Conservation (phyloP, 2,888 invertebrate genomes). For the Nymphalis polychloros region DNA sequence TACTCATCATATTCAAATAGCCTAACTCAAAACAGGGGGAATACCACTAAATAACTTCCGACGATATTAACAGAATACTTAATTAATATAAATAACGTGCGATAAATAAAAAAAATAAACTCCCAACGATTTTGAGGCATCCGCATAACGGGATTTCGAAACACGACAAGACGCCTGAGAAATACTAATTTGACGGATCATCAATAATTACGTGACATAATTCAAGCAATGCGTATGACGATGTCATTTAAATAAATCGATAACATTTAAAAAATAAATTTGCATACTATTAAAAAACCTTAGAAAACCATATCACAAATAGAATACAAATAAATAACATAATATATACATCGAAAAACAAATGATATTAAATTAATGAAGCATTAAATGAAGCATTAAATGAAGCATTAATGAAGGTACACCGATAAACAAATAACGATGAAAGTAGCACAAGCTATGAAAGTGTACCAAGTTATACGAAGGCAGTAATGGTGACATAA, state of each 20-base stretch:
- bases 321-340: background rate
- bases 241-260: background rate
- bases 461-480: slow-evolving; percentile 25
- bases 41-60: slow-evolving; percentile 24
- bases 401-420: slow-evolving; percentile 1
- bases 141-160: slow-evolving; percentile 46
- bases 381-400: too few relatives aligned
- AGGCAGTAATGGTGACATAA: slow-evolving; percentile 35
- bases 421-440: slow-evolving; percentile 22
- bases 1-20: background rate
- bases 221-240: slow-evolving; percentile 23
- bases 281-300: background rate
- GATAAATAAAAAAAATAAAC: slow-evolving; percentile 19
- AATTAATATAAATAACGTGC: slow-evolving; percentile 18
- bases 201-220: slow-evolving; percentile 43
- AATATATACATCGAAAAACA: background rate
- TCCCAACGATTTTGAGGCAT: slow-evolving; percentile 29
- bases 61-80: slow-evolving; percentile 19
- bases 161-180: slow-evolving; percentile 38
- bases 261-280: background rate
- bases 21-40: slow-evolving; percentile 5
- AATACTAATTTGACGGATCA: slow-evolving; percentile 42
- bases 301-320: background rate
- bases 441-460: slow-evolving; percentile 36
- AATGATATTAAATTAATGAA: background rate